Evolutionary conservation across 1,140 invertebrate species (phyloP), one percentile per base, ranked within the genome.

Genomic region (Megalopta genalis): DNA sequence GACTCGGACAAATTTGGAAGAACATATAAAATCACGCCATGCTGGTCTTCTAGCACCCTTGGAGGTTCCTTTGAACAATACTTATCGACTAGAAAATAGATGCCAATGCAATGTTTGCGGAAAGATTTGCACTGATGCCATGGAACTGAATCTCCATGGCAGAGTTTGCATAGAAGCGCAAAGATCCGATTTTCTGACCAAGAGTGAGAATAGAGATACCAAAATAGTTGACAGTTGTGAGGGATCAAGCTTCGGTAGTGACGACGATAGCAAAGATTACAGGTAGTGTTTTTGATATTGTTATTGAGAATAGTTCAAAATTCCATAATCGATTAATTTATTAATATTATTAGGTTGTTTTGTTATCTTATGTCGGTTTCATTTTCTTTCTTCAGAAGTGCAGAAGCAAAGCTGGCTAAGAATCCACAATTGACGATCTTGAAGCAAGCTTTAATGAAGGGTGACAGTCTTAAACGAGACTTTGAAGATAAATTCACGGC

Each of bases 21-120:
- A 94, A 73, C 93, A 94, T 74, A 91, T 93, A 65, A 93, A 92
- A 73, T 91, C 93, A 0, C 89, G 93, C 64, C 93, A 94, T 62
- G 90, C 90, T 21, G 92, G 92, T 67, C 73, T 90, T 68, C 87
- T 88, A 57, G 87, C 89, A 27, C 89, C 90, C 0, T 77, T 88
- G 4, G 90, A 92, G 64, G 59, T 89, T 23, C 78, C 86, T 25
- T 52, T 75, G 37, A 64, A 69, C 5, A 59, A 82, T 14, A 77
- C 86, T 0, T 92, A 90, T 59, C 90, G 89, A 42, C 73, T 86
- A 7, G 91, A 93, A 14, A 90, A 87, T 52, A 88, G 88, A 32
- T 91, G 87, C 74, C 91, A 92, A 32, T 93, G 92, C 66, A 92
- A 91, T 74, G 91, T 83, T 1, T 93, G 92, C 67, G 87, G 90